Evolutionary conservation across 2,113 vertebrate genomes (phyloP), one percentile per base, ranked within the genome.

Genomic region (Leptodactylus fuscus): DNA sequence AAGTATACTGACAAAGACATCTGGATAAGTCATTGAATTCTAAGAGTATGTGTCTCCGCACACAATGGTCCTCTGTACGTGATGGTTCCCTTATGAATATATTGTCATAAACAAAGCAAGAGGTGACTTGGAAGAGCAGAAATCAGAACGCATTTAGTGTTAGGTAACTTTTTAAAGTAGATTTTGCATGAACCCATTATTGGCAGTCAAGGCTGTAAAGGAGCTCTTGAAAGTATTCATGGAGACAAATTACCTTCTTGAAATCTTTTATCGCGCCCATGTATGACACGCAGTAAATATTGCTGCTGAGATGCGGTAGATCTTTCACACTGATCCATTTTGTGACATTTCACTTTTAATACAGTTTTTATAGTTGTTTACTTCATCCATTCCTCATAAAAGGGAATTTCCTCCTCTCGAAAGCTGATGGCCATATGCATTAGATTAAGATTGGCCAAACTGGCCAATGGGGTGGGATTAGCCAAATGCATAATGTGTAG

Each of bases 161-260:
- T 93, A 95, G 93, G 93, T 94, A 94, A 93, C 92, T 94, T 94
- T 93, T 94, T 93, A 95, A 95, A 94, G 92, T 92, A 92, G 92
- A 90, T 91, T 88, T 94, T 93, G 93, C 92, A 93, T 94, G 93
- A 95, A 93, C 92, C 92, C 91, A 92, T 94, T 94, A 94, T 94
- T 95, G 93, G 90, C 91, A 94, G 93, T 92, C 91, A 94, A 94
- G 93, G 92, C 91, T 95, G 94, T 92, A 92, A 92, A 92, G 92
- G 88, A 93, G 93, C 92, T 94, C 94, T 92, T 95, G 94, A 95
- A 96, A 94, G 93, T 92, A 94, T 92, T 95, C 94, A 93, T 92
- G 90, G 89, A 96, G 93, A 95, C 93, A 95, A 95, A 95, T 93
- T 94, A 90, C 94, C 95, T 95, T 93, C 92, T 95, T 93, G 93